Evolutionary conservation across 35 echinoderm and acorn worm species (phyloP).

Genomic region (Hemicentrotus pulcherrimus): DNA sequence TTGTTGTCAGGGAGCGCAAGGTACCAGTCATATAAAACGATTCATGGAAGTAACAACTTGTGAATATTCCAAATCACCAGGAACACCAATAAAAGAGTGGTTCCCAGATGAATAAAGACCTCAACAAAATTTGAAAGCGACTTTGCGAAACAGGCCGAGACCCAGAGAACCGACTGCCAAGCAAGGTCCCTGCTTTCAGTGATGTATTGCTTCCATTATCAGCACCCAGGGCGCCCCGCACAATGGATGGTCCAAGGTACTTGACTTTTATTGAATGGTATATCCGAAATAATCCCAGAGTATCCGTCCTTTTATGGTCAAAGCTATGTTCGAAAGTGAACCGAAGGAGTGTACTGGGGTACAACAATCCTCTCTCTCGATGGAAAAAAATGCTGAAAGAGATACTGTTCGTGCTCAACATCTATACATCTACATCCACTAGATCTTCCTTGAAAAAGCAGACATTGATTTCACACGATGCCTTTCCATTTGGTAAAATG

Average conservation of each 20-base stretch:
- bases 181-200: not conserved
- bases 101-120: not conserved
- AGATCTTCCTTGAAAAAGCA: not conserved
- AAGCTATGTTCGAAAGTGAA: not conserved
- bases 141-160: not conserved
- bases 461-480: not conserved
- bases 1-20: not conserved
- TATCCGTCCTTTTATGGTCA: not conserved
- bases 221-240: not conserved
- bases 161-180: not conserved
- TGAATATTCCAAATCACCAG: not conserved
- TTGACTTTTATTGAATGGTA: not conserved
- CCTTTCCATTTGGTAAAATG: not conserved
- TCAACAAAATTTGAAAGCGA: not conserved
- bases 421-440: not conserved
- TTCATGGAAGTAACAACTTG: not conserved
- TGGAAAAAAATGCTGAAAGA: not conserved
- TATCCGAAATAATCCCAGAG: not conserved
- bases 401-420: not conserved
- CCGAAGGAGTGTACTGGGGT: not conserved
- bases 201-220: conserved; percentile 8
- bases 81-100: not conserved
- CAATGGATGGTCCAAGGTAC: not conserved
- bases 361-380: not conserved
- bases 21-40: not conserved